Base-by-base conservation (phyloP, 2,113 vertebrate species). In the Emydura subglobosa region DNA sequence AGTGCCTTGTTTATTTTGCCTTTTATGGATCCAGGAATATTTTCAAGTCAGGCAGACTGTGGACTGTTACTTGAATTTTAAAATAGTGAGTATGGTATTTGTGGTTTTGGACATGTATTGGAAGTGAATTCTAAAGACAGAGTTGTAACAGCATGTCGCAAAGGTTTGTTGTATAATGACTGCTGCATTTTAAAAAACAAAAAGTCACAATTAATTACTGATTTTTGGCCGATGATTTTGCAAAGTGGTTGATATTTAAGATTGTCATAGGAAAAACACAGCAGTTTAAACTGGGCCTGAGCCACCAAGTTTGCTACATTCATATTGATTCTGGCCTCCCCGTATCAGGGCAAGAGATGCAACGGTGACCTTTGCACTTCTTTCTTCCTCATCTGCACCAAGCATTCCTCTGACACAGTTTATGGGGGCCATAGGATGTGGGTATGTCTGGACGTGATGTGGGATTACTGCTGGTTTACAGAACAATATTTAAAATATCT, bases 61-160 rank as follows among this genome's bases (percentile, higher is more conserved):
- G 91, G 87, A 87, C 51, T 2, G 79, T 93, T 86, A 93, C 79
- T 82, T 93, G 92, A 94, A 94, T 93, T 82, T 76, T 88, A 42
- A 44, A 95, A 72, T 76, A 91, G 39, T 89, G 86, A 59, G 59
- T 59, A 82, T 91, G 93, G 83, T 47, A 55, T 88, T 89, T 95
- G 81, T 93, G 31, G 7, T 88, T 94, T 95, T 85, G 88, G 91
- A 83, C 57, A 92, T 92, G 53, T 74, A 17, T 76, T 91, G 80
- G 79, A 91, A 83, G 31, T 95, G 27, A 34, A 7, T 90, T 88
- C 21, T 91, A 14, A 93, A 90, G 8, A 13, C 54, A 11, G 17
- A 68, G 61, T 92, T 91, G 19, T 54, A 93, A 82, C 25, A 84
- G 14, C 50, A 76, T 57, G 14, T 57, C n/a, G 19, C 34, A 68